Conservation (phyloP, 2,797 vertebrate species). For the Hoplostethus mediterraneus region DNA sequence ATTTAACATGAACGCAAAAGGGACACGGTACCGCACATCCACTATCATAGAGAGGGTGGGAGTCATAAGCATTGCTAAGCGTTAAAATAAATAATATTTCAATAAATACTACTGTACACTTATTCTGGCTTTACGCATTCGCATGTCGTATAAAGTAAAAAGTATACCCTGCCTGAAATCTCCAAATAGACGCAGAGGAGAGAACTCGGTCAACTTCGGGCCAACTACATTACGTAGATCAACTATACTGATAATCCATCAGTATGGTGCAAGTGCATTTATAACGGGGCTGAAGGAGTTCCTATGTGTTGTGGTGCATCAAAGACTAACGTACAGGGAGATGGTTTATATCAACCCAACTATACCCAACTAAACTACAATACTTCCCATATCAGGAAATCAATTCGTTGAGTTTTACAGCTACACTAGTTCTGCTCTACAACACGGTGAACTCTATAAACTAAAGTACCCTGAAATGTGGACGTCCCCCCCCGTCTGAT, state of each 20-base stretch:
- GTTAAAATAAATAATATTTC: conserved; percentile 79
- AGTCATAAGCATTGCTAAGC: conserved; percentile 49
- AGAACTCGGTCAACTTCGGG: conserved; percentile 35
- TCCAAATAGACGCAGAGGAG: conserved; percentile 44
- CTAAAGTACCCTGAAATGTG: conserved; percentile 4
- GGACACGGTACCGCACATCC: conserved; percentile 42
- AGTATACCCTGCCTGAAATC: conserved; percentile 59
- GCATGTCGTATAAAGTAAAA: conserved; percentile 45
- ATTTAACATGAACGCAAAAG: conserved; percentile 33
- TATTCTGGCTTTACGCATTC: conserved; percentile 52
- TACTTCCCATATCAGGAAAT: conserved; percentile 20
- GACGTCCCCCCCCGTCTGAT: not conserved
- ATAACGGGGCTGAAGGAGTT: conserved; percentile 48
- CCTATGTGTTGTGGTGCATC: conserved; percentile 27
- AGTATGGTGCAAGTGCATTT: conserved; percentile 61
- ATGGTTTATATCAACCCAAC: conserved; percentile 38
- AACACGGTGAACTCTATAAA: conserved; percentile 26
- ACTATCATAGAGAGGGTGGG: conserved; percentile 42
- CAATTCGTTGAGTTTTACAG: conserved; percentile 19
- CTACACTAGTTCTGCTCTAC: conserved; percentile 28
- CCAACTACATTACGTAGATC: conserved; percentile 29
- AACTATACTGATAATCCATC: conserved; percentile 44
- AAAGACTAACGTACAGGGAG: conserved; percentile 29
- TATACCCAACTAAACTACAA: conserved; percentile 11
- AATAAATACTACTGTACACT: conserved; percentile 80